These are phyloP conservation scores for Cinclus mexicanus DNA, from an alignment of 2,113 vertebrate genomes.

Conservation along the genomic window DNA sequence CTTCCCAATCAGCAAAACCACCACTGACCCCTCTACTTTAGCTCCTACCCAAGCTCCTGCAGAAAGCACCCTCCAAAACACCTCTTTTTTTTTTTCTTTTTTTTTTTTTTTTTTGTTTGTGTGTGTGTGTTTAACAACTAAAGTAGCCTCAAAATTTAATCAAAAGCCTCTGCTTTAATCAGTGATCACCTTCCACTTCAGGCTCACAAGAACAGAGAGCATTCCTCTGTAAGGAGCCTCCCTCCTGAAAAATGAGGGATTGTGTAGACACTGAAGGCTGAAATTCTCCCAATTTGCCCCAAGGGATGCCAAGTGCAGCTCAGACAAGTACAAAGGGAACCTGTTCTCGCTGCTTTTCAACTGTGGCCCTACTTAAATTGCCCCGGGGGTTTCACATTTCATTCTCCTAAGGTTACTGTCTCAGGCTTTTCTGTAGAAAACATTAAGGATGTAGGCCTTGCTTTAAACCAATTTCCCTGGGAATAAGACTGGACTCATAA, in stretches of 20 bases:
- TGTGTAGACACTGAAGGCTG: conserved; percentile 43
- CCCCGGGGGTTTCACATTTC: conserved; percentile 41
- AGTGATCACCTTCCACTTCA: conserved; percentile 42
- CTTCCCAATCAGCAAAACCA: background rate
- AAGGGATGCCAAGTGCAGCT: conserved; percentile 58
- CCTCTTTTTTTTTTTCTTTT: background rate
- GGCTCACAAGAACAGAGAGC: conserved; percentile 20
- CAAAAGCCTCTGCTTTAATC: conserved; percentile 51
- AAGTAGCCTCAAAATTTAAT: conserved; percentile 34
- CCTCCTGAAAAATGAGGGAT: conserved; percentile 52
- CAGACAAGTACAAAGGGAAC: conserved; percentile 61
- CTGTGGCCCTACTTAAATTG: conserved; percentile 26
- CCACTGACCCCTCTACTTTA: background rate
- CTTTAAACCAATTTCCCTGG: conserved; percentile 1
- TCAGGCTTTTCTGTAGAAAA: conserved; percentile 56
- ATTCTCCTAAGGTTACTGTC: conserved; percentile 60
- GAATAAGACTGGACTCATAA: conserved; percentile 28
- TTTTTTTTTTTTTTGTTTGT: no score
- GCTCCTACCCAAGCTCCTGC: background rate
- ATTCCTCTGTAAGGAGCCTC: conserved; percentile 49
- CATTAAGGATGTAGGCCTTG: conserved; percentile 36
- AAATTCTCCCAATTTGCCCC: conserved; percentile 51
- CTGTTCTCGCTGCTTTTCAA: conserved; percentile 64
- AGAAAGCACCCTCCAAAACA: background rate
- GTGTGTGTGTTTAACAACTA: background rate